These are phyloP conservation scores for Ectropis crepuscularia DNA, from an alignment of 2,888 invertebrate species.

Conservation along the genomic window DNA sequence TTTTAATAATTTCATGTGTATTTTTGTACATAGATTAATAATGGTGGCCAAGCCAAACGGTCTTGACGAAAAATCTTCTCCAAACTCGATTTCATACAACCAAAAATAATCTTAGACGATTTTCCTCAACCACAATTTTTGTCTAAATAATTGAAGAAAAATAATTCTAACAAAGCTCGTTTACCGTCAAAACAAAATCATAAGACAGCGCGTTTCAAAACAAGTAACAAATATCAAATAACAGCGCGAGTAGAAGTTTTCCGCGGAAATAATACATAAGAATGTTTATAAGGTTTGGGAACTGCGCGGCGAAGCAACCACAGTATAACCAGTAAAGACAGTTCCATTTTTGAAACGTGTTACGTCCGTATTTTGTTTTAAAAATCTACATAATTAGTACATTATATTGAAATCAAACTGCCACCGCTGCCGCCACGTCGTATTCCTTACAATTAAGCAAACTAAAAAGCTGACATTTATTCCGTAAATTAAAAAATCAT, in stretches of 20 bases:
- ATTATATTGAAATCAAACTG: no score
- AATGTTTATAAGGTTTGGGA: conserved; percentile 51
- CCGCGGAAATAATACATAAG: conserved; percentile 44
- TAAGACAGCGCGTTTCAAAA: conserved; percentile 41
- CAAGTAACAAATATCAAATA: conserved; percentile 45
- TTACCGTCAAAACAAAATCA: conserved; percentile 41
- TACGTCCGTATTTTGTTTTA: no score
- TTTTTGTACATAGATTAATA: no score
- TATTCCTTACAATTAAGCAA: no score
- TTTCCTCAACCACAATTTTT: background rate
- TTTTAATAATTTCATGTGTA: no score
- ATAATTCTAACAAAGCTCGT: conserved; percentile 28
- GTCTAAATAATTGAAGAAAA: conserved; percentile 10
- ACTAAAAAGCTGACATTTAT: no score
- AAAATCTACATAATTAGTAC: no score
- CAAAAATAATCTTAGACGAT: conserved; percentile 5
- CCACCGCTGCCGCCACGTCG: no score
- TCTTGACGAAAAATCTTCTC: background rate
- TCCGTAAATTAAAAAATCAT: no score
- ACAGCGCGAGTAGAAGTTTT: conserved; percentile 48
- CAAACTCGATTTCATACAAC: background rate
- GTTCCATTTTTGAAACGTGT: background rate
- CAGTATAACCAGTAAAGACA: conserved; percentile 23
- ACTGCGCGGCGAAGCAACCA: conserved; percentile 47
- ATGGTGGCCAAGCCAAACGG: no score